Percentiles rank a stretch among this genome's conserved stretches.
These are phyloP conservation scores for Oceanites oceanicus DNA, from an alignment of 2,113 vertebrate genomes.

Conservation along the genomic window DNA sequence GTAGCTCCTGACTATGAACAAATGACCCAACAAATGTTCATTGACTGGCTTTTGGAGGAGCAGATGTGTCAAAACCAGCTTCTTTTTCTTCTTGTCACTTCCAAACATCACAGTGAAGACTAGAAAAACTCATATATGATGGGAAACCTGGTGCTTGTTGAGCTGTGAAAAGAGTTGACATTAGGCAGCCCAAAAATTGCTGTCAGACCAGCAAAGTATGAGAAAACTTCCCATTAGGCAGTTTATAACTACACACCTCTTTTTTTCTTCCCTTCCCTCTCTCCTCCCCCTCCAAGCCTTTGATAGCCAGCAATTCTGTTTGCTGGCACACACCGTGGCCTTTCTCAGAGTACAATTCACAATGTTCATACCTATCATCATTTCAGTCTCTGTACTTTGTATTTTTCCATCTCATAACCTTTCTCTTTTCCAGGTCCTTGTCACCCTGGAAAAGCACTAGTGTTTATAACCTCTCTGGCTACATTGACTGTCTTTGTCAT, in stretches of 20 bases:
- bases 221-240: neutral
- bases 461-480: slow-evolving; percentile 40
- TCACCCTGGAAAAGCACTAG: neutral
- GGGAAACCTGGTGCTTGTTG: neutral
- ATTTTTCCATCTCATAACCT: slow-evolving; percentile 23
- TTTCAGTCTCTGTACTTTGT: slow-evolving; percentile 2
- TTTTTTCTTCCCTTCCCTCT: neutral
- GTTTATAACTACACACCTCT: neutral
- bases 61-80: neutral
- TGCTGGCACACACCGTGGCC: neutral
- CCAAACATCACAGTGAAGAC: neutral
- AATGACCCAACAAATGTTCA: neutral
- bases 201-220: neutral
- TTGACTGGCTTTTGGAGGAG: neutral
- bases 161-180: slow-evolving; percentile 17
- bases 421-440: slow-evolving; percentile 18
- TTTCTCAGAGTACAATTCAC: slow-evolving; percentile 4
- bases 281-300: neutral
- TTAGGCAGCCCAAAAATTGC: neutral
- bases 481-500: neutral
- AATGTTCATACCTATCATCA: slow-evolving; percentile 4
- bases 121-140: neutral
- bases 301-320: slow-evolving; percentile 9
- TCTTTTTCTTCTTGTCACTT: neutral
- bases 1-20: neutral